Conservation (phyloP, 2,797 vertebrate species). For the Pteronotus mesoamericanus region DNA sequence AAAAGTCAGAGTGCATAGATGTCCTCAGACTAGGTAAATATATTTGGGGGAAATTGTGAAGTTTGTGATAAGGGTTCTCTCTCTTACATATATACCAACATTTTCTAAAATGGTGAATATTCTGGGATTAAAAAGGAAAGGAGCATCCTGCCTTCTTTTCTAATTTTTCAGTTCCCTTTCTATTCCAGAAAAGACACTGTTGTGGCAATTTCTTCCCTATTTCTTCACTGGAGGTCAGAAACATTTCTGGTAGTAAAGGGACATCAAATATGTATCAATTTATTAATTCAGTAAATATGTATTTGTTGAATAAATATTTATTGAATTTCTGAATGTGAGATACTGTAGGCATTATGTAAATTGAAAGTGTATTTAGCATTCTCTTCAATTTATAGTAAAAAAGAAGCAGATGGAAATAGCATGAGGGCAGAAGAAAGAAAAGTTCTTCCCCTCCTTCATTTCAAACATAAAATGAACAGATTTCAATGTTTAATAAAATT, state of each 20-base stretch:
- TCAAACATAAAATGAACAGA: neutral
- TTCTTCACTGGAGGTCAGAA: neutral
- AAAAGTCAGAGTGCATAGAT: neutral
- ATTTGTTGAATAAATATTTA: neutral
- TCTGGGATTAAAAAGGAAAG: neutral
- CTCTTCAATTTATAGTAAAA: neutral
- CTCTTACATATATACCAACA: neutral
- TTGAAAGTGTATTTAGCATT: neutral
- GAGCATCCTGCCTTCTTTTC: neutral
- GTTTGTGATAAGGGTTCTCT: neutral
- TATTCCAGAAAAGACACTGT: neutral
- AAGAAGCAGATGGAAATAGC: neutral
- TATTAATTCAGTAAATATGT: neutral
- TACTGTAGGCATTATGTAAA: neutral
- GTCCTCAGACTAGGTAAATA: neutral
- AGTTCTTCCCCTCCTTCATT: neutral
- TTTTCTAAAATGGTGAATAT: neutral
- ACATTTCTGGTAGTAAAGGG: neutral
- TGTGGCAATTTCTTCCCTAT: neutral
- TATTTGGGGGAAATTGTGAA: neutral
- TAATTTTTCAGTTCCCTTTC: neutral
- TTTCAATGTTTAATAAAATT: neutral
- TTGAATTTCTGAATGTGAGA: neutral
- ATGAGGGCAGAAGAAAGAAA: neutral
- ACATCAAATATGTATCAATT: neutral